Evolutionary conservation across 2,888 invertebrate genomes (phyloP), one percentile per base, ranked within the genome.

Genomic region (Oxytorus armatus): DNA sequence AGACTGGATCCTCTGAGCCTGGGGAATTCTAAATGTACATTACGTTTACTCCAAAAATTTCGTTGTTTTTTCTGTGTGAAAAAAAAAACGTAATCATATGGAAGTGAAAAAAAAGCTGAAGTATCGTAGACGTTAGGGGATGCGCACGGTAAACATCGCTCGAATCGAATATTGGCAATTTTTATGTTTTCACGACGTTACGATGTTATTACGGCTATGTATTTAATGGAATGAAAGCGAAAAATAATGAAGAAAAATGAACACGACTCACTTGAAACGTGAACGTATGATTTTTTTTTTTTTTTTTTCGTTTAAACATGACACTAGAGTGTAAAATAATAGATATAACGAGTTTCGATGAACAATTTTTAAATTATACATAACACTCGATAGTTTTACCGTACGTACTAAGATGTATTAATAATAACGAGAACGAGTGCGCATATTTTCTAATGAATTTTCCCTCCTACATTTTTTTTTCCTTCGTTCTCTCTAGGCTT

Each of bases 241-340:
- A n/a, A n/a, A n/a, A n/a, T n/a, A n/a, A n/a, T n/a, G n/a, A n/a
- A n/a, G n/a, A 59, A 36, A 25, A 59, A 39, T 53, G 44, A 72
- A 65, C 44, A 51, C 33, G 36, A 47, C 42, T 55, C 66, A 76
- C 66, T 47, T 33, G 69, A 75, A 65, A 51, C 75, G 78, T 78
- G 75, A 73, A 69, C 59, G 63, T 82, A 76, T n/a, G 59, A 72
- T 66, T 65, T 77, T 65, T 65, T 1, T 44, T 61, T 72, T 72
- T 29, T n/a, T n/a, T 66, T 65, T 77, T 65, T 65, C 0, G 29
- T 61, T 72, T 72, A 23, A 65, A 82, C 83, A 83, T 83, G 83
- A 83, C 82, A 83, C 78, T 82, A 82, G 76, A 72, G 65, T 82
- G 80, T 80, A 83, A 59, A 72, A 79, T 79, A 69, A 78, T 74